Conservation (phyloP, 2,888 invertebrate species). For the Dynastes tityus region DNA sequence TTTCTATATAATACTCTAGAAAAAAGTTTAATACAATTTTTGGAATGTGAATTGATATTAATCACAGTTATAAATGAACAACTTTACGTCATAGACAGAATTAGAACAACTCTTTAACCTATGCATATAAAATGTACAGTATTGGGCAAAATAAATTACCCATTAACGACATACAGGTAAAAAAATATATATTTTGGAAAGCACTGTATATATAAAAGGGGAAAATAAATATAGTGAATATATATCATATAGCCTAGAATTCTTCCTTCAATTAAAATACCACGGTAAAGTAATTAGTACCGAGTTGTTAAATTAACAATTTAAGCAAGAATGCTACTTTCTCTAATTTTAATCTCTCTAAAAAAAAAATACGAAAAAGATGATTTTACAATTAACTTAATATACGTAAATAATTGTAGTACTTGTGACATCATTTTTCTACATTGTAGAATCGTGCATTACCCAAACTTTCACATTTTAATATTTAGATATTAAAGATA, state of each 20-base stretch:
- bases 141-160: not conserved
- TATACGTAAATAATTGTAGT: not conserved
- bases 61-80: slow-evolving; percentile 48
- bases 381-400: slow-evolving; percentile 12
- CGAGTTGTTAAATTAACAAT: slow-evolving; percentile 46
- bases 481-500: slow-evolving; percentile 9
- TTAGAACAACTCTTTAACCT: slow-evolving; percentile 35
- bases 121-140: not conserved
- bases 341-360: slow-evolving; percentile 43
- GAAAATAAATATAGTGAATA: not conserved
- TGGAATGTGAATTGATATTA: slow-evolving; percentile 21
- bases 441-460: not conserved
- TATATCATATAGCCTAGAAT: not conserved
- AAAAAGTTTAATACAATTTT: slow-evolving; percentile 1
- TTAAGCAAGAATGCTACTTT: slow-evolving; percentile 44
- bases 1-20: not conserved
- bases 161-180: not conserved
- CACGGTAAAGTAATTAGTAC: slow-evolving; percentile 33
- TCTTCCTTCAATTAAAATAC: slow-evolving; percentile 43
- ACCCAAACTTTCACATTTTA: not conserved
- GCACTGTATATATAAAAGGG: no score
- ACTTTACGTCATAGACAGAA: slow-evolving; percentile 43
- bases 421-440: slow-evolving; percentile 11
- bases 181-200: not conserved
- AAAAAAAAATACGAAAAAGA: slow-evolving; percentile 23